Evolutionary conservation across 1,140 invertebrate genomes (phyloP).

Genomic region (Philopotamus ludificatus): DNA sequence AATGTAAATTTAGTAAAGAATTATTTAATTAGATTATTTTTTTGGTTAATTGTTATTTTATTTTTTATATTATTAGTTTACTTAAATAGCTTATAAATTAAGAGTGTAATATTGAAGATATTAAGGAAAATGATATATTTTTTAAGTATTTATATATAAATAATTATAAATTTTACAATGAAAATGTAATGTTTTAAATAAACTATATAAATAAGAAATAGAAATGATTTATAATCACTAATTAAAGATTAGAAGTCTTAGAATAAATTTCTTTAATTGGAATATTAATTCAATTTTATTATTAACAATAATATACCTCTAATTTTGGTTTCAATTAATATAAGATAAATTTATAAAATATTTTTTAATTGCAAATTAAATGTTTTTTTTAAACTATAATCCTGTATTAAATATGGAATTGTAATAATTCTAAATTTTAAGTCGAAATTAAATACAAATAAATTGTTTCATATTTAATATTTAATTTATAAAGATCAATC

Average conservation of each 20-base stretch:
- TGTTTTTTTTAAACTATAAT: too few species aligned
- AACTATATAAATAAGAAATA: conserved; percentile 51
- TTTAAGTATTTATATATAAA: conserved; percentile 20
- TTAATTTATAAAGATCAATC: conserved; percentile 63
- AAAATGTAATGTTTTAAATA: conserved; percentile 55
- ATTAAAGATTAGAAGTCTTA: conserved; percentile 55
- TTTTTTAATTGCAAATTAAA: too few species aligned
- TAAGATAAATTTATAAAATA: too few species aligned
- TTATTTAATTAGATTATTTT: too few species aligned
- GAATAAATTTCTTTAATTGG: conserved; percentile 53
- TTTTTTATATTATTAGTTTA: too few species aligned
- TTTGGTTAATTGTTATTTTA: too few species aligned
- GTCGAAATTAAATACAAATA: conserved; percentile 65
- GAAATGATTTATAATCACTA: conserved; percentile 55
- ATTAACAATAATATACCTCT: conserved; percentile 61
- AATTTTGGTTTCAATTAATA: conserved; percentile 59
- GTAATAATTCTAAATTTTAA: conserved; percentile 53
- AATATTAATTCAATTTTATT: conserved; percentile 51
- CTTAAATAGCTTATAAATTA: too few species aligned
- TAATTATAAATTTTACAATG: conserved; percentile 51
- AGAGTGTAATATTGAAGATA: too few species aligned
- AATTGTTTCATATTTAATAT: conserved; percentile 58
- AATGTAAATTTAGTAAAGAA: too few species aligned
- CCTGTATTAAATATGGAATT: conserved; percentile 58
- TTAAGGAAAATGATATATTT: conserved; percentile 58